These are phyloP conservation scores for Aspidiotus rigidus DNA, from an alignment of 2,888 invertebrate species.

Conservation along the genomic window DNA sequence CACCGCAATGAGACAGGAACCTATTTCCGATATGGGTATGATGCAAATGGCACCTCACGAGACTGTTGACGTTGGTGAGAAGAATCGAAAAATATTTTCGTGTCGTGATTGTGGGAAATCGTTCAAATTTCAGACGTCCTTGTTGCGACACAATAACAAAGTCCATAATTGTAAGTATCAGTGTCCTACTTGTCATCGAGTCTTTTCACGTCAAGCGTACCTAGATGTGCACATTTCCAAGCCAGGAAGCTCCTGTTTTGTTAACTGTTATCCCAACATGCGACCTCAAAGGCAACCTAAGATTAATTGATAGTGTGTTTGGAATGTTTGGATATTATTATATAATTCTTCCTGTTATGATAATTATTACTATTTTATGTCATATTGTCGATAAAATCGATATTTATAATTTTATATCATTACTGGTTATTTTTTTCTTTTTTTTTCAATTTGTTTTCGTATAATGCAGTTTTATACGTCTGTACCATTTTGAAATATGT, in stretches of 20 bases:
- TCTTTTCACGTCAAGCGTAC: conserved; percentile 40
- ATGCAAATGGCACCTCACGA: neutral
- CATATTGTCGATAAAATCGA: too few species aligned
- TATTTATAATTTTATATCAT: too few species aligned
- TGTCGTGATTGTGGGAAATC: conserved; percentile 39
- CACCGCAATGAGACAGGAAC: neutral
- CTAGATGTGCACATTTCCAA: conserved; percentile 40
- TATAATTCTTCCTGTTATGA: too few species aligned
- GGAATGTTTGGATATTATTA: too few species aligned
- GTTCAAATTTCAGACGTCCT: conserved; percentile 40
- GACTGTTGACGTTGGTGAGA: conserved; percentile 7
- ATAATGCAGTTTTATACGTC: too few species aligned
- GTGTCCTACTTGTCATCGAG: conserved; percentile 39
- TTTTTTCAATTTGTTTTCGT: too few species aligned
- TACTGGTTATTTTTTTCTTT: too few species aligned
- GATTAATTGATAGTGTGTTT: neutral
- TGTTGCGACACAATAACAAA: conserved; percentile 40
- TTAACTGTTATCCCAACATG: conserved; percentile 29
- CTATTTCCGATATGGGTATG: neutral
- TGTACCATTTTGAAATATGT: too few species aligned
- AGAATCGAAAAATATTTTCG: conserved; percentile 38
- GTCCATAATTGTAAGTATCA: conserved; percentile 40
- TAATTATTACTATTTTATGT: too few species aligned
- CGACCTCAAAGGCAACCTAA: neutral
- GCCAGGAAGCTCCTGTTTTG: conserved; percentile 39